Conservation (phyloP, 2,797 vertebrate species). For the Pipistrellus pygmaeus region DNA sequence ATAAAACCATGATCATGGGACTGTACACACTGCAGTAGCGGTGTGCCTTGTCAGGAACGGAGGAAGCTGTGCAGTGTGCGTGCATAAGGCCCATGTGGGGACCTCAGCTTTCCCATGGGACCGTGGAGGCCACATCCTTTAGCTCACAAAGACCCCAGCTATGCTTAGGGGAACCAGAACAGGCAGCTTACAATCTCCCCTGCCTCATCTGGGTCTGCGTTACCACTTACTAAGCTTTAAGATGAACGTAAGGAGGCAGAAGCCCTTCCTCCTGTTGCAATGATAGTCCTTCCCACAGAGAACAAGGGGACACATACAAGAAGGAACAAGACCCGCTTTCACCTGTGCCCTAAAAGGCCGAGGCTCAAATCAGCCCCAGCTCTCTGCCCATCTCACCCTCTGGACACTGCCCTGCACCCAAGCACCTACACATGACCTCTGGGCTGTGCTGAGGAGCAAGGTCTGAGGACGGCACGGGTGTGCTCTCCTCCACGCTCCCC, state of each 20-base stretch:
- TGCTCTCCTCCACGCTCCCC: neutral
- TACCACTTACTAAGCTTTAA: neutral
- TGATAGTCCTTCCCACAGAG: neutral
- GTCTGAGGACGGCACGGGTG: neutral
- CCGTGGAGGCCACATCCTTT: neutral
- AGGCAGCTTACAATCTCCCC: neutral
- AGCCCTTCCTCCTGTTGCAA: neutral
- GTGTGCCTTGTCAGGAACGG: neutral
- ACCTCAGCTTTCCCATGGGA: neutral
- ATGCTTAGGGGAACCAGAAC: neutral
- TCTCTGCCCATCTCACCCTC: neutral
- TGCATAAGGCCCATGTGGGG: rapidly evolving
- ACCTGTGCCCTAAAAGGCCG: neutral
- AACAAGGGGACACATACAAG: neutral
- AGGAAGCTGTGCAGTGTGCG: neutral
- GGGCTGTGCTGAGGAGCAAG: neutral
- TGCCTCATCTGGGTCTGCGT: neutral
- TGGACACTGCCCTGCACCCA: neutral
- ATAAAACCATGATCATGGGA: neutral
- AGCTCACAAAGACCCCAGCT: neutral
- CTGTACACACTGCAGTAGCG: rapidly evolving
- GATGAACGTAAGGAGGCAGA: neutral
- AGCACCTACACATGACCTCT: neutral
- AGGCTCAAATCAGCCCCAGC: neutral
- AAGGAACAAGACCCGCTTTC: neutral